phyloP scores from a whole-genome alignment of 35 echinoderm and acorn worm genomes.

The Apostichopus japonicus region DNA sequence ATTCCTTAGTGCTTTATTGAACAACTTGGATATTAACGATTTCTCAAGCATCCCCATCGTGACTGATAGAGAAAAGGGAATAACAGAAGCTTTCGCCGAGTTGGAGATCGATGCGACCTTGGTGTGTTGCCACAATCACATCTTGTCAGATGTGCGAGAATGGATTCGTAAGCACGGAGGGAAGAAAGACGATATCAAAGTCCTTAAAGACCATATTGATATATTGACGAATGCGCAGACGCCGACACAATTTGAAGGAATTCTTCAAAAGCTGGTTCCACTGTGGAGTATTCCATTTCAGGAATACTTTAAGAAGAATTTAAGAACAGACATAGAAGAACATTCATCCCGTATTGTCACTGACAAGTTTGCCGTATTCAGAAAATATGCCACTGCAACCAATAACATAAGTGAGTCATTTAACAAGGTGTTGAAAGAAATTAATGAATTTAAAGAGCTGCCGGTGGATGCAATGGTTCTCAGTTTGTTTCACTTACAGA shows the following conservation, averaged over 20 bases:
- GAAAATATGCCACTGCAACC: constrained; percentile 10
- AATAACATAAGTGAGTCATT: constrained; percentile 44
- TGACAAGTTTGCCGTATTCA: constrained; percentile 9
- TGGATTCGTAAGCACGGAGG: constrained; percentile 34
- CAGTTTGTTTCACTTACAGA: constrained; percentile 19
- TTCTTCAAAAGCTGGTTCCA: background rate
- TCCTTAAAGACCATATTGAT: constrained; percentile 38
- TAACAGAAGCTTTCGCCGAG: background rate
- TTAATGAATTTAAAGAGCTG: background rate
- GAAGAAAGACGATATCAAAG: constrained; percentile 28
- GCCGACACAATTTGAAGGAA: background rate
- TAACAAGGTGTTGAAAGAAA: constrained; percentile 43
- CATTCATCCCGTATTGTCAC: constrained; percentile 6
- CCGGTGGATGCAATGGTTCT: constrained; percentile 36
- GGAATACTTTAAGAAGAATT: constrained; percentile 28
- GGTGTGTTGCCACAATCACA: constrained; percentile 26
- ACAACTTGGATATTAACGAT: background rate
- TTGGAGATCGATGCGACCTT: background rate
- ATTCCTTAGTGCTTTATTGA: constrained; percentile 4
- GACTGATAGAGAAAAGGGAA: constrained; percentile 40
- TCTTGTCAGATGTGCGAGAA: background rate
- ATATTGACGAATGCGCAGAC: background rate
- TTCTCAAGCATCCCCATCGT: constrained; percentile 16
- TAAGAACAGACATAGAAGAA: constrained; percentile 6
- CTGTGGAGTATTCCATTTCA: constrained; percentile 16